Base-by-base conservation (phyloP, 2,888 invertebrate genomes). In the Baccha elongata region DNA sequence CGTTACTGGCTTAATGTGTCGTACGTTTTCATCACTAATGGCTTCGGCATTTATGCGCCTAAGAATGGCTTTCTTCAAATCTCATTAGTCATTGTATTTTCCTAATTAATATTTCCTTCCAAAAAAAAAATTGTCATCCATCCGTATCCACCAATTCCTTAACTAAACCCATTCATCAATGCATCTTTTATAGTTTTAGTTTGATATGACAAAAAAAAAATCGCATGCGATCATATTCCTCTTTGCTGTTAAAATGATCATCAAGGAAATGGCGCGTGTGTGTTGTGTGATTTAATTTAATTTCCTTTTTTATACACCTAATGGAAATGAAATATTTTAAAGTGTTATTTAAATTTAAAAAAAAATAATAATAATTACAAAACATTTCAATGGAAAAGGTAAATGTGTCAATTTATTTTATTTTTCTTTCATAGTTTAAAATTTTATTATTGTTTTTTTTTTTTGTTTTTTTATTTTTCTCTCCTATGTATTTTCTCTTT, bases 11-110 rank as follows among this genome's bases (percentile, higher is more conserved):
- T 60, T 68, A 10, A 60, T 76, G 68, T 84, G 52, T 87, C 88
- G 88, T 87, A 86, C 87, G 87, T 88, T 85, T 87, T 88, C 87
- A 88, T 88, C 89, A 89, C 86, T 87, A 89, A 90, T 90, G 89
- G 89, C 90, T 87, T 89, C 90, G 89, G 88, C 88, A 86, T 60
- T 83, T 11, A 40, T 23, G 37, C 53, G 13, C 10, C 5, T 62
- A n/a, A 42, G 21, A 62, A 37, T 79, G 84, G 84, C 84, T 74
- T 84, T 84, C 79, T 64, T 73, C 52, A 73, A 73, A 64, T 67
- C 55, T 73, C 62, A 52, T 75, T 71, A 53, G 37, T 65, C 58
- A n/a, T n/a, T n/a, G n/a, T n/a, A n/a, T n/a, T 50, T 69, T 23
- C 65, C 60, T 4, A 13, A 60, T 52, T 53, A 67, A 65, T 58